Evolutionary conservation across 2,797 vertebrate species (phyloP).

Genomic region (Nyctalus aviator): DNA sequence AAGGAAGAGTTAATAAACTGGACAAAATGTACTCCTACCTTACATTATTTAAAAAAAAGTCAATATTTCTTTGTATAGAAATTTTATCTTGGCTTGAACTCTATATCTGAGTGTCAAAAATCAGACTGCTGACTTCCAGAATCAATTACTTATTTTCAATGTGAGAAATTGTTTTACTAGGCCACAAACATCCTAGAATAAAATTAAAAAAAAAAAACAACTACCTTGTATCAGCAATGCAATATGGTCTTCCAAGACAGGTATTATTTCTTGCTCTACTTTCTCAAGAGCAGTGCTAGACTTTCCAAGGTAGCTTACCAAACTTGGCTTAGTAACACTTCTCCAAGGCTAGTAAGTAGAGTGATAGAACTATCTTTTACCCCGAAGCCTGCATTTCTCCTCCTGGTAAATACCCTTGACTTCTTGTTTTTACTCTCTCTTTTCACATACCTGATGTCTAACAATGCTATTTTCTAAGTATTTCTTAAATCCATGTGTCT

Average conservation of each 20-base stretch:
- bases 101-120: conserved; percentile 29
- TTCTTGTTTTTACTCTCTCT: conserved; percentile 34
- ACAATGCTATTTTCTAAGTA: conserved; percentile 19
- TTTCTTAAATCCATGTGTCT: neutral
- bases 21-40: neutral
- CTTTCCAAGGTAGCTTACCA: neutral
- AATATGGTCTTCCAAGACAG: neutral
- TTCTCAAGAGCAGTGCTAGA: neutral
- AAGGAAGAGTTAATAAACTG: neutral
- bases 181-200: neutral
- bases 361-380: neutral
- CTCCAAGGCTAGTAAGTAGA: neutral
- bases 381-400: neutral
- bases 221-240: neutral
- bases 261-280: neutral
- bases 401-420: neutral
- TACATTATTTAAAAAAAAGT: neutral
- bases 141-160: conserved; percentile 6
- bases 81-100: conserved; percentile 16
- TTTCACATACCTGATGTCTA: neutral
- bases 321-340: neutral
- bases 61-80: neutral
- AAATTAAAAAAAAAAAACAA: neutral
- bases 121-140: conserved; percentile 19
- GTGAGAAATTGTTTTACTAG: conserved; percentile 25